These are phyloP conservation scores for Leptopilina syphax DNA, from an alignment of 2,888 invertebrate genomes.

Conservation along the genomic window DNA sequence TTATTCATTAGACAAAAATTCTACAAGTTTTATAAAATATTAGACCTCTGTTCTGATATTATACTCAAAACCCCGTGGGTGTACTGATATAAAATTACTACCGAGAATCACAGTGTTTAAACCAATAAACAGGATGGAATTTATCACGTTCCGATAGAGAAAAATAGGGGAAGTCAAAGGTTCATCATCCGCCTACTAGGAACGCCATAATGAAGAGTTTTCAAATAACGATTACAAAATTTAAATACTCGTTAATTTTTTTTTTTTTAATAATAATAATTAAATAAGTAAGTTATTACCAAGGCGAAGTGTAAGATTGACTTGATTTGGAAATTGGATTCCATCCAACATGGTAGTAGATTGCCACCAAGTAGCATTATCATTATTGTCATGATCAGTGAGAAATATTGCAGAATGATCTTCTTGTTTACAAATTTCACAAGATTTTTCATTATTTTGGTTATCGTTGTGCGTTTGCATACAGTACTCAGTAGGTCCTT, in stretches of 20 bases:
- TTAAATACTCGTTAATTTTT: too few relatives aligned
- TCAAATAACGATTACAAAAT: too few relatives aligned
- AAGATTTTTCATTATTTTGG: constrained; percentile 82
- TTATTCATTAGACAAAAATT: neutral
- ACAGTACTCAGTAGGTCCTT: constrained; percentile 88
- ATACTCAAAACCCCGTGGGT: constrained; percentile 23
- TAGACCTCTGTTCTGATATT: neutral
- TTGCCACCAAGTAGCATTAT: constrained; percentile 97
- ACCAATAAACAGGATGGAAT: constrained; percentile 47
- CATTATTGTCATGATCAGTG: constrained; percentile 93
- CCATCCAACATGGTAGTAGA: constrained; percentile 98
- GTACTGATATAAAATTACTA: neutral
- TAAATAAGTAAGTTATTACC: constrained; percentile 79
- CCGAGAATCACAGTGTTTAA: constrained; percentile 19
- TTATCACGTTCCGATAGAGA: constrained; percentile 57
- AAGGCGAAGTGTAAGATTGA: constrained; percentile 93
- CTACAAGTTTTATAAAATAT: neutral
- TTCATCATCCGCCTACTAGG: constrained; percentile 54
- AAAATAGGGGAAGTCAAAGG: constrained; percentile 55
- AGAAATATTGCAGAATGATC: constrained; percentile 87
- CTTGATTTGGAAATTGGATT: constrained; percentile 92
- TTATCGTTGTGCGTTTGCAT: constrained; percentile 94
- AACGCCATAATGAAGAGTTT: neutral
- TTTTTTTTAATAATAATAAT: too few relatives aligned
- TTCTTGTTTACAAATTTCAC: constrained; percentile 85